Base-by-base conservation (phyloP, 30 jellyfish, hydroid and myxozoan genomes). In the Phacellophora camtschatica region DNA sequence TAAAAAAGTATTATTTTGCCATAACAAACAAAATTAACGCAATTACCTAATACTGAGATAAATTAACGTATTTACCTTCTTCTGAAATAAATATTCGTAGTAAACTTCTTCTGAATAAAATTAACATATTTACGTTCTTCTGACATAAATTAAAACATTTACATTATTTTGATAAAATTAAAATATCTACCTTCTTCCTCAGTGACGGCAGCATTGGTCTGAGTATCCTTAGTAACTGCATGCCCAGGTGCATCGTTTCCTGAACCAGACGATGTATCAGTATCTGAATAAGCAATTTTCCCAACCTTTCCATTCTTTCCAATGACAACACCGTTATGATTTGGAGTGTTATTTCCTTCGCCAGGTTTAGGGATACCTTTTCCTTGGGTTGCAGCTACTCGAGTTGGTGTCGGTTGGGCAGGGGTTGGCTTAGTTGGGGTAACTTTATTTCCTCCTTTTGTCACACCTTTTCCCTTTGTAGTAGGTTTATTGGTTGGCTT, bases 321-420 rank as follows among this genome's bases (percentile, higher is more conserved):
- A 5, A 55, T 25, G 5, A 80, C 66, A 4, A 57, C 33, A 20
- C 91, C 91, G 15, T 56, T 34, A 58, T 80, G 91, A 50, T 80
- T 80, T 32, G 91, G 91, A 16, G 76, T 56, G 24, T 55, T 62
- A 24, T 61, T 80, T 33, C 84, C 71, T 42, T 80, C 91, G 1
- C 81, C 80, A 3, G 80, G 80, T 22, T 56, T 41, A 5, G 91
- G 91, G 1, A 80, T 80, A 0, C 91, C 91, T 18, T 66, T 65
- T 15, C 91, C 84, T 24, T 80, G 56, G 10, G 82, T 80, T 2
- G 91, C 70, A 41, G 41, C 77, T 27, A 30, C 92, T 10, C 68
- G 57, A 9, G 83, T 57, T 65, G 73, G 68, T 48, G 61, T 56
- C 18, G 79, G 45, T 19, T 50, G 42, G 10, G 79, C 48, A 23